Percentiles rank a stretch among this genome's conserved stretches.
Evolutionary conservation across 1,140 invertebrate genomes (phyloP).

Genomic region (Zaprionus kolodkinae): DNA sequence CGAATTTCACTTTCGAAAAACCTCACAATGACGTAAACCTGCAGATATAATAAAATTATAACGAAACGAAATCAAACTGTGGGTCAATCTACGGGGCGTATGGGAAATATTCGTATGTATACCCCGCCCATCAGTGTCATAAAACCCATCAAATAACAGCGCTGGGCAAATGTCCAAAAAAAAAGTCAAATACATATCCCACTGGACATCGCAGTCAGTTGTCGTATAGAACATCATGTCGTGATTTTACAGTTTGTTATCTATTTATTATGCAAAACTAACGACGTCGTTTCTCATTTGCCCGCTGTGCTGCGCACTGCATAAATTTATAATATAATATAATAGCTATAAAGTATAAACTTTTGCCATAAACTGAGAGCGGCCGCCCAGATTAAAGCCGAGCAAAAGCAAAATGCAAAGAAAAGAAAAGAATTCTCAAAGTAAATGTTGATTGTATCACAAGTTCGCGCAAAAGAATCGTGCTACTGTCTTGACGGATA

Average conservation of each 20-base stretch:
- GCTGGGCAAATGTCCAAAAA: slow-evolving; percentile 29
- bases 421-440: not conserved
- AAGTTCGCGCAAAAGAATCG: slow-evolving; percentile 6
- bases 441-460: slow-evolving; percentile 35
- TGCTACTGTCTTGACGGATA: slow-evolving; percentile 23
- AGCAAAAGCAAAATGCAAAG: slow-evolving; percentile 13
- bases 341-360: slow-evolving; percentile 47
- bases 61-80: slow-evolving; percentile 18
- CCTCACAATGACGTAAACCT: slow-evolving; percentile 45
- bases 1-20: slow-evolving; percentile 46
- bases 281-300: slow-evolving; percentile 47
- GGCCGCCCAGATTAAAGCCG: slow-evolving; percentile 33
- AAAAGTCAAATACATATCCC: not conserved
- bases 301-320: slow-evolving; percentile 51
- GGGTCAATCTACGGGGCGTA: slow-evolving; percentile 46
- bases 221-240: not conserved
- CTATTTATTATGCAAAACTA: slow-evolving; percentile 63
- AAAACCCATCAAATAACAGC: slow-evolving; percentile 8
- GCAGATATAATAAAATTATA: slow-evolving; percentile 36
- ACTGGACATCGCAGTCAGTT: not conserved
- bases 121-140: not conserved
- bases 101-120: slow-evolving; percentile 28
- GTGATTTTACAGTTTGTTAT: slow-evolving; percentile 47
- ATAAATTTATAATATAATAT: slow-evolving; percentile 50
- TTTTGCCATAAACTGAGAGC: slow-evolving; percentile 53